Evolutionary conservation across 2,113 vertebrate species (phyloP).

Genomic region (Paramormyrops kingsleyae): DNA sequence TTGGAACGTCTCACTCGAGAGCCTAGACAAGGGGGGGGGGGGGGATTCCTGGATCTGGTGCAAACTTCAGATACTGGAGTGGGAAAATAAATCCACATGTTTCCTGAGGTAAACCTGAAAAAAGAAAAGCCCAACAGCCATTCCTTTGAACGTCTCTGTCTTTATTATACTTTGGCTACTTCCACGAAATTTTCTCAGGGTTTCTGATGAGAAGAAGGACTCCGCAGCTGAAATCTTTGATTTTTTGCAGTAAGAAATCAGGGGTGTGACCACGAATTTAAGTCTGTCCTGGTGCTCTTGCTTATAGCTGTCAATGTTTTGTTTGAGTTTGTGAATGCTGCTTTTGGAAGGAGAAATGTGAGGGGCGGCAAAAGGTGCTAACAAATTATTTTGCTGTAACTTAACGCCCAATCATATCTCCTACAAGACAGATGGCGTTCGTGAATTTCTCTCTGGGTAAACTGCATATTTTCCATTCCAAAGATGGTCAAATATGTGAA

Average conservation of each 20-base stretch:
- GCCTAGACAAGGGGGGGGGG: slow-evolving; percentile 38
- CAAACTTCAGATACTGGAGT: slow-evolving; percentile 46
- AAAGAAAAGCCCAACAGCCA: slow-evolving; percentile 27
- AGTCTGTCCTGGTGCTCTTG: neutral
- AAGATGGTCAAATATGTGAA: slow-evolving; percentile 57
- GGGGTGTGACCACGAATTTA: neutral
- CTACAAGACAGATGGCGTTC: slow-evolving; percentile 33
- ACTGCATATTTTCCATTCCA: slow-evolving; percentile 61
- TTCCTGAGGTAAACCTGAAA: slow-evolving; percentile 48
- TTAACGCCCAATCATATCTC: neutral
- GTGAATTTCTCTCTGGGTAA: slow-evolving; percentile 33
- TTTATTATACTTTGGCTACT: slow-evolving; percentile 43
- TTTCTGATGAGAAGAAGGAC: slow-evolving; percentile 31
- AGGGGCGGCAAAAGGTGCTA: neutral
- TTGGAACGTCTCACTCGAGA: slow-evolving; percentile 16
- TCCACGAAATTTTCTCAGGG: slow-evolving; percentile 35
- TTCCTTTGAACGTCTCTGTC: slow-evolving; percentile 34
- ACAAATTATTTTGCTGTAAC: slow-evolving; percentile 4
- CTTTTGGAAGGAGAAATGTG: neutral
- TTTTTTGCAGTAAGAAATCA: neutral
- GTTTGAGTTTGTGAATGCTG: neutral
- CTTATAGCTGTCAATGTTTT: neutral
- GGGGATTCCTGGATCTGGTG: slow-evolving; percentile 45
- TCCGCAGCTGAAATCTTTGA: slow-evolving; percentile 21
- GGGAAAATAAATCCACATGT: slow-evolving; percentile 50